These are phyloP conservation scores for Pterostichus madidus DNA, from an alignment of 2,888 invertebrate species.

Conservation along the genomic window DNA sequence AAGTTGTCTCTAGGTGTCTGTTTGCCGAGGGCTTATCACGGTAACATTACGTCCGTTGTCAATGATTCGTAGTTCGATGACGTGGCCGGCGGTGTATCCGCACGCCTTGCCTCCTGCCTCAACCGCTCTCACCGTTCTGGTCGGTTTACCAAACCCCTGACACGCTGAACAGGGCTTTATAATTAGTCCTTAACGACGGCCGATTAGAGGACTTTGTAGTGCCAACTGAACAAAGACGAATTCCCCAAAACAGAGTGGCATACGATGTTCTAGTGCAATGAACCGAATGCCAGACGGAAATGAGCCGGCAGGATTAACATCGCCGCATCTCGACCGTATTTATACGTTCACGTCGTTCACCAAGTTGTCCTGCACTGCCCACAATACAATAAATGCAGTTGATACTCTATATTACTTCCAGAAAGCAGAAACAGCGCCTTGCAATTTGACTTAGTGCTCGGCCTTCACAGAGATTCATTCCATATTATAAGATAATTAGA, in stretches of 20 bases:
- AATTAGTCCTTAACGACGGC: conserved; percentile 61
- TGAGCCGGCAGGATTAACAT: conserved; percentile 56
- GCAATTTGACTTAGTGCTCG: too few relatives aligned
- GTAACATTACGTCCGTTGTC: background rate
- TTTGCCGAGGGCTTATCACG: background rate
- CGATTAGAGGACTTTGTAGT: conserved; percentile 60
- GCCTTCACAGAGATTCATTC: too few relatives aligned
- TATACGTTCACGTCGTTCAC: conserved; percentile 21
- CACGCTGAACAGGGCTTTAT: conserved; percentile 52
- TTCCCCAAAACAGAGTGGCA: conserved; percentile 56
- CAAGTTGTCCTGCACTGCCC: background rate
- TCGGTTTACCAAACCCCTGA: conserved; percentile 42
- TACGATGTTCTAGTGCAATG: conserved; percentile 60
- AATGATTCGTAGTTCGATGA: background rate
- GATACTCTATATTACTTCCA: background rate
- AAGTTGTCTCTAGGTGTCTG: conserved; percentile 18
- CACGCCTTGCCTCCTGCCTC: background rate
- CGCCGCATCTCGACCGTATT: conserved; percentile 33
- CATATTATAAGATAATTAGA: too few relatives aligned
- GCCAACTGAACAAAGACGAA: conserved; percentile 58
- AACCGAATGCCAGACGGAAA: conserved; percentile 40
- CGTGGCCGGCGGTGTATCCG: background rate
- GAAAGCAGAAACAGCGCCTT: too few relatives aligned
- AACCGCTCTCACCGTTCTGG: conserved; percentile 11
- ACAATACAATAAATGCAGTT: conserved; percentile 4